Evolutionary conservation across 2,113 vertebrate genomes (phyloP).

Genomic region (Corythoichthys haematopterus): DNA sequence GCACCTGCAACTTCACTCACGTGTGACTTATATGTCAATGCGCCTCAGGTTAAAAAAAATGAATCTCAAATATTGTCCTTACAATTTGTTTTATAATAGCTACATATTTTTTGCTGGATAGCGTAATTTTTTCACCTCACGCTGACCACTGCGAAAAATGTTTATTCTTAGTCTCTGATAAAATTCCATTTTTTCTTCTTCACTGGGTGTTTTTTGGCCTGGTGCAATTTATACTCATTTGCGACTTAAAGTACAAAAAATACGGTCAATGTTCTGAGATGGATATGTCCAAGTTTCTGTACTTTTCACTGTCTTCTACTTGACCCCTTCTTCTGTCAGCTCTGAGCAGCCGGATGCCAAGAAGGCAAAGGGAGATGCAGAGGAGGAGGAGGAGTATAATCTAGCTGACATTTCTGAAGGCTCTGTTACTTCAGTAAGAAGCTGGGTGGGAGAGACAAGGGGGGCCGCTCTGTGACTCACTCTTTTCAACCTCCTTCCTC

Average conservation of each 20-base stretch:
- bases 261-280: background rate
- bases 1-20: too few species aligned
- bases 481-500: background rate
- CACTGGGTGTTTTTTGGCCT: background rate
- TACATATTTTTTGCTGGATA: too few species aligned
- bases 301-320: background rate
- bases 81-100: too few species aligned
- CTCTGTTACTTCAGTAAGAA: constrained; percentile 79
- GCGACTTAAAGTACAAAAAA: background rate
- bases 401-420: constrained; percentile 79
- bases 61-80: too few species aligned
- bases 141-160: too few species aligned
- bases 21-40: too few species aligned
- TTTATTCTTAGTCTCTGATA: too few species aligned
- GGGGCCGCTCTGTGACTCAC: background rate
- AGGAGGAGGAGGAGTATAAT: constrained; percentile 74
- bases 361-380: constrained; percentile 58
- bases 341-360: constrained; percentile 72
- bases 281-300: background rate
- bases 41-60: too few species aligned
- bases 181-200: background rate
- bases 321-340: constrained; percentile 35
- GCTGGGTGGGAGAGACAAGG: background rate
- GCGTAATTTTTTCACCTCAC: too few species aligned
- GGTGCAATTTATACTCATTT: too few species aligned